phyloP scores from a whole-genome alignment of 2,888 invertebrate species.

The Caenorhabditis plicata region DNA sequence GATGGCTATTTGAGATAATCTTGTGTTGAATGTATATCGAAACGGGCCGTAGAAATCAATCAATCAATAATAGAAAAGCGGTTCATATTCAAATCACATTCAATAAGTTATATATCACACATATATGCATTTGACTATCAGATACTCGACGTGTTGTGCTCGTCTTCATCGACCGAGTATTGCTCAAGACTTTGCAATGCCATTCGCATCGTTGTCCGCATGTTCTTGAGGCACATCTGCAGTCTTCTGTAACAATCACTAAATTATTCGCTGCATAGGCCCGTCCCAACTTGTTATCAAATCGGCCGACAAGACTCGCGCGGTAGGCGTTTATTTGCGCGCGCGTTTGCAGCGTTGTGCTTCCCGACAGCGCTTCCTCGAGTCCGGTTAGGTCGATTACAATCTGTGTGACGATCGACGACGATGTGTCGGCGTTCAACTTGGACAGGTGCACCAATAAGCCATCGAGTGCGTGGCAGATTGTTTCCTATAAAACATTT shows the following conservation, averaged over 20 bases:
- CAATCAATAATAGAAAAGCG: not conserved
- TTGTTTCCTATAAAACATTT: conserved; percentile 27
- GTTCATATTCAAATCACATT: not conserved
- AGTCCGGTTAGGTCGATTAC: conserved; percentile 63
- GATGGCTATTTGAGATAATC: too few species aligned
- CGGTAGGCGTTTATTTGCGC: conserved; percentile 42
- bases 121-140: too few species aligned
- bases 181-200: conserved; percentile 51
- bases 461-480: conserved; percentile 23
- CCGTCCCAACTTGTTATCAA: conserved; percentile 50
- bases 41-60: too few species aligned
- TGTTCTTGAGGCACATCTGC: conserved; percentile 45
- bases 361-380: conserved; percentile 56
- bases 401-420: conserved; percentile 49
- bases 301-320: conserved; percentile 36
- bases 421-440: conserved; percentile 19
- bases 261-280: too few species aligned
- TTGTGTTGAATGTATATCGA: too few species aligned
- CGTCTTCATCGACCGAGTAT: conserved; percentile 23
- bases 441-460: conserved; percentile 24
- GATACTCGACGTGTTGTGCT: conserved; percentile 43
- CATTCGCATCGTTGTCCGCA: conserved; percentile 52
- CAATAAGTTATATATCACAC: not conserved
- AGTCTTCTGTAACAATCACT: conserved; percentile 47
- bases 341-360: conserved; percentile 38